Evolutionary conservation across 2,888 invertebrate genomes (phyloP), one percentile per base, ranked within the genome.

Genomic region (Melitaea athalia): DNA sequence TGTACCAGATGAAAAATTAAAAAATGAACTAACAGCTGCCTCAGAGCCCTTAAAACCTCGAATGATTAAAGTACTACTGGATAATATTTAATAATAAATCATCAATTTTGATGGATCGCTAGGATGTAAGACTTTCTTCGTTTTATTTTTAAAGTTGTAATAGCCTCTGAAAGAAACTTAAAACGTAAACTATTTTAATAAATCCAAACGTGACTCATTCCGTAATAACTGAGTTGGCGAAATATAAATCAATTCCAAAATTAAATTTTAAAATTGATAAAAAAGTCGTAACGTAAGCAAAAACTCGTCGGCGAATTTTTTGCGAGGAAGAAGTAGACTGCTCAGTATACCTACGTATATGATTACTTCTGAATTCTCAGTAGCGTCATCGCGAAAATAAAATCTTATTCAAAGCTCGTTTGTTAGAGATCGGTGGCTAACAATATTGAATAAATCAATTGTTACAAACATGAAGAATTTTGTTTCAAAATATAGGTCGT

Each of bases 191-290:
- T 31, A 5, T 55, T 53, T 55, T 14, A 64, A 50, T 59, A 24
- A 50, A 15, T 33, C 60, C 60, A 52, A 52, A 53, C 42, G 17
- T 31, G 60, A 53, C 33, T 53, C 65, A 49, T 63, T 67, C 45
- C 61, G 59, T 49, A 45, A 64, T 68, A 64, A 62, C 57, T 61
- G 14, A 55, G 62, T 61, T 61, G 53, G 68, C 55, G 60, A 61
- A 55, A 47, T 69, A 64, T 62, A 64, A 69, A 69, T 69, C 64
- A 62, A 61, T 15, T 50, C 61, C 57, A 57, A 69, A 66, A 67
- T 69, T 69, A 55, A 50, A 64, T 57, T 65, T 68, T 59, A 14
- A 43, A 61, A 38, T 64, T 52, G 31, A 59, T 60, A 64, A 68
- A 68, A 68, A 68, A 64, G 31, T 33, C 14, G n/a, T 12, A 17